These are phyloP conservation scores for Spodoptera picta DNA, from an alignment of 2,888 invertebrate genomes.

Conservation along the genomic window DNA sequence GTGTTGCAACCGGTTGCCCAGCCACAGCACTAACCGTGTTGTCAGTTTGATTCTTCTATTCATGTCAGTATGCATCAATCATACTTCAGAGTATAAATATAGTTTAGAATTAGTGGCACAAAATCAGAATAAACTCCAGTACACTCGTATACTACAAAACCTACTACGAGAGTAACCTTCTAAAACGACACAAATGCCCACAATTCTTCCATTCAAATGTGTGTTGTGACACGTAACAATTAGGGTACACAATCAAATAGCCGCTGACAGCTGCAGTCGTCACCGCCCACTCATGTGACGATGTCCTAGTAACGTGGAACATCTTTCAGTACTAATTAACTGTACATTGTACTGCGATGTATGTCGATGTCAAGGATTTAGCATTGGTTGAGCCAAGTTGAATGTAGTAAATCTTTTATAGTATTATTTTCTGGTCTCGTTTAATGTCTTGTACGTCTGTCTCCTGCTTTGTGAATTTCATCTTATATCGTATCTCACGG, in stretches of 20 bases:
- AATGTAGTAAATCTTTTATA: slow-evolving; percentile 1
- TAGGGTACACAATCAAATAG: slow-evolving; percentile 13
- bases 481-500: too few relatives aligned
- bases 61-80: too few relatives aligned
- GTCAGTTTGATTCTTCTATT: too few relatives aligned
- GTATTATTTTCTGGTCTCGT: not conserved
- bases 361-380: slow-evolving; percentile 49
- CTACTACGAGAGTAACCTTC: not conserved
- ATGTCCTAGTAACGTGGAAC: slow-evolving; percentile 27
- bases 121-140: too few relatives aligned
- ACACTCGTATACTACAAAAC: too few relatives aligned
- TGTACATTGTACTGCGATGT: slow-evolving; percentile 16
- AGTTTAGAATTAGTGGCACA: too few relatives aligned
- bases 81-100: too few relatives aligned
- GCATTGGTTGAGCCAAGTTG: slow-evolving; percentile 26
- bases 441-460: not conserved
- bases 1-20: too few relatives aligned
- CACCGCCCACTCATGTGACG: slow-evolving; percentile 28
- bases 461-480: too few relatives aligned
- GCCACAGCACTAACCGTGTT: too few relatives aligned
- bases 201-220: not conserved
- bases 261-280: slow-evolving; percentile 21
- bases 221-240: slow-evolving; percentile 19
- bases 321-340: slow-evolving; percentile 38
- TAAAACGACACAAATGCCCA: not conserved